Evolutionary conservation across 2,888 invertebrate genomes (phyloP), one percentile per base, ranked within the genome.

Genomic region (Agriopis leucophaearia): DNA sequence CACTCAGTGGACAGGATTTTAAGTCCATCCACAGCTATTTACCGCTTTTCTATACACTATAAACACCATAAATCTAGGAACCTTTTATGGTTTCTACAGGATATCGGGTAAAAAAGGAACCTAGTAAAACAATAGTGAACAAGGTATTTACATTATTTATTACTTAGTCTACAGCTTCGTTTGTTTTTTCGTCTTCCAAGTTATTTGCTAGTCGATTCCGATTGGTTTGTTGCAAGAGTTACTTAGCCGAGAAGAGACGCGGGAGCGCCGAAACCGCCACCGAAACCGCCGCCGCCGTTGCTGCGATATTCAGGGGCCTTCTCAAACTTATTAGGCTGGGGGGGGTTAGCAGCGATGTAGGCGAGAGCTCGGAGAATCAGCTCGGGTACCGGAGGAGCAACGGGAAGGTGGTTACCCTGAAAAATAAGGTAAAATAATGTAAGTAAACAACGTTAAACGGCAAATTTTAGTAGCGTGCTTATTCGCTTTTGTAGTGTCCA

Each of bases 361-460:
- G 50, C 64, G 35, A 69, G 16, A 27, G 57, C 6, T 6, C 69
- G 66, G 36, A 27, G 1, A 55, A 72, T 66, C 10, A 7, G 7
- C 38, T 58, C 66, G 1, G 71, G 71, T 7, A 71, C 61, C 5
- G 47, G 27, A 0, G 71, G 71, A 3, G 10, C 38, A 8, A 66
- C 64, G 48, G 71, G 69, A 1, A 72, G 45, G 52, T 72, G 69
- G 35, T 27, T 42, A 27, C 71, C 69, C 71, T 72, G 66, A 1
- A 61, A 64, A 45, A n/a, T 8, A 38, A 54, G 13, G 42, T 48
- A 40, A 16, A 18, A 10, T 10, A 45, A 44, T 42, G 42, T n/a
- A n/a, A 15, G n/a, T 45, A 8, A 45, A 38, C 5, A 27, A 27
- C 27, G 2, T 27, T 5, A 2, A 1, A n/a, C n/a, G n/a, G n/a